phyloP scores from a whole-genome alignment of 1,140 invertebrate genomes.

The Sycobia sp. region DNA sequence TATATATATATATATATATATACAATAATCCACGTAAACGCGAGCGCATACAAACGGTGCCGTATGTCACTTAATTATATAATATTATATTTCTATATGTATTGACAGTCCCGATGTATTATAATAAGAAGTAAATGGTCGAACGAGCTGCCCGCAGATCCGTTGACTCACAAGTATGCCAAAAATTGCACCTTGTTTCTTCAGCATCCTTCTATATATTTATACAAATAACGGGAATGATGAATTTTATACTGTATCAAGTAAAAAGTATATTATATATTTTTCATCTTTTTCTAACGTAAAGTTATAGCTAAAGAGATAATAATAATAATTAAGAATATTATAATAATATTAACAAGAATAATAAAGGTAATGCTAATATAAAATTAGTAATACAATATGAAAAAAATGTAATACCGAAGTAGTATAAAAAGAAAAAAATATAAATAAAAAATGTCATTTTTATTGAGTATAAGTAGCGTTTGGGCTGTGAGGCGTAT shows the following conservation, averaged over 20 bases:
- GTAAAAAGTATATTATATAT: slow-evolving; percentile 35
- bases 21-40: too few species aligned
- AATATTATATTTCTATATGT: too few species aligned
- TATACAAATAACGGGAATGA: slow-evolving; percentile 8
- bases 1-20: too few species aligned
- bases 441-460: too few species aligned
- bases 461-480: slow-evolving; percentile 19
- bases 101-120: too few species aligned
- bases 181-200: slow-evolving; percentile 29
- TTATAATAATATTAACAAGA: too few species aligned
- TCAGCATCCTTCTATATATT: slow-evolving; percentile 25
- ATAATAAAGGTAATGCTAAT: too few species aligned
- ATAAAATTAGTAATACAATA: too few species aligned
- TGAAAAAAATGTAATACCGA: too few species aligned
- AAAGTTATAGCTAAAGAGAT: slow-evolving; percentile 21
- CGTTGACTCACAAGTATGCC: slow-evolving; percentile 13
- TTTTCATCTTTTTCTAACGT: slow-evolving; percentile 50
- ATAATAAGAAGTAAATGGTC: too few species aligned
- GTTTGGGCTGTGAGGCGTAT: slow-evolving; percentile 12
- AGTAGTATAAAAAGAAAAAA: too few species aligned
- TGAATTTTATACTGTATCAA: slow-evolving; percentile 17
- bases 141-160: slow-evolving; percentile 2
- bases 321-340: too few species aligned
- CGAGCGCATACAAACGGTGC: neutral
- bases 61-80: neutral